Evolutionary conservation across 2,888 invertebrate species (phyloP), one percentile per base, ranked within the genome.

Genomic region (Epirrhoe alternata): DNA sequence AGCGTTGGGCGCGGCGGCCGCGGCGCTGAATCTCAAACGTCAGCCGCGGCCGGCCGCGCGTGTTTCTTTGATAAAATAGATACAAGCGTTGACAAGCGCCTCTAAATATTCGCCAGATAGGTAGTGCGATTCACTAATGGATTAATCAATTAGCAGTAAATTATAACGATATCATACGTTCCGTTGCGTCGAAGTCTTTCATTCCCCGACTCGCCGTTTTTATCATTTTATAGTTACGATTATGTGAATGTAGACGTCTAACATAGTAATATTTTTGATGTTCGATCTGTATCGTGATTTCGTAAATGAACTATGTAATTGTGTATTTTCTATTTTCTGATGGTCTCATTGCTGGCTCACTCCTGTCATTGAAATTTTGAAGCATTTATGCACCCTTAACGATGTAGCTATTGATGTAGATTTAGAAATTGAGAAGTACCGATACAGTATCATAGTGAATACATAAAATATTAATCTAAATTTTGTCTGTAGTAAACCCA

Each of bases 181-280:
- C 81, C 77, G 80, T 72, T 79, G 79, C 81, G 78, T 77, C 77
- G 73, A 70, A 66, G 76, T 69, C 61, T 68, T 56, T 69, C 49
- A 69, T 68, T 67, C 73, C 79, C 82, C 80, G 83, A 77, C 80
- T 74, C 80, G 83, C 85, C 82, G 82, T 81, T 85, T 81, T 84
- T 85, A 81, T 86, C 79, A 80, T 83, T 85, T 79, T 82, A 79
- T 76, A 82, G 80, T 87, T 80, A 84, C 78, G 81, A 85, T 84
- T 86, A 89, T 88, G 87, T 87, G 88, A 84, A 82, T 80, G 88
- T 91, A 88, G 89, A 83, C 81, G 83, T 86, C 87, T 87, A 86
- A 86, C 86, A 91, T 89, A 89, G 86, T 86, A 83, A 90, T 90
- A 91, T 90, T 90, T 92, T 90, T 87, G 90, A 90, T 90, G 90